A percentile compares a stretch with the other conserved stretches of the same genome.
phyloP scores from a whole-genome alignment of 1,140 invertebrate genomes.

The Ceratitis capitata region DNA sequence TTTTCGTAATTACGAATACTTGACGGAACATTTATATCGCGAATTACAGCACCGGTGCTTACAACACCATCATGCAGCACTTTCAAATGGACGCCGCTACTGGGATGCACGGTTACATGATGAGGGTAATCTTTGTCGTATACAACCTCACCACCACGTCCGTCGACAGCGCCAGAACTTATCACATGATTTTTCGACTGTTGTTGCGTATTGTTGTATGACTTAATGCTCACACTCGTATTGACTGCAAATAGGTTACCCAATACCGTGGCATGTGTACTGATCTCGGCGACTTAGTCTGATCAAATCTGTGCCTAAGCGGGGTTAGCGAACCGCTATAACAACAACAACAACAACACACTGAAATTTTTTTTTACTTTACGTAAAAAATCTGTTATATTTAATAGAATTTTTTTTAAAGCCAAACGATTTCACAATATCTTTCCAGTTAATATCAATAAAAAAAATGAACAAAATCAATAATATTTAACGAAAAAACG shows the following conservation, averaged over 20 bases:
- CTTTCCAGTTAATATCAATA: too few relatives aligned
- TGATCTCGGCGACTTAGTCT: too few relatives aligned
- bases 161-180: conserved; percentile 19
- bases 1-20: conserved; percentile 48
- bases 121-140: conserved; percentile 58
- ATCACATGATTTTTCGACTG: conserved; percentile 55
- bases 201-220: conserved; percentile 50
- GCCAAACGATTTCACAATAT: too few relatives aligned
- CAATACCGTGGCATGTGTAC: conserved; percentile 57
- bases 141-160: conserved; percentile 16
- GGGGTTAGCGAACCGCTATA: too few relatives aligned
- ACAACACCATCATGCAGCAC: not conserved
- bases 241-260: conserved; percentile 61
- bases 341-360: too few relatives aligned
- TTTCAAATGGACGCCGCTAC: conserved; percentile 38
- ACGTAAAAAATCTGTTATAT: too few relatives aligned
- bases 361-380: too few relatives aligned
- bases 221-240: conserved; percentile 61
- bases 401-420: too few relatives aligned
- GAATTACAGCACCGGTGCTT: too few relatives aligned
- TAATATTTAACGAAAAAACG: too few relatives aligned
- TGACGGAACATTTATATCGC: conserved; percentile 43
- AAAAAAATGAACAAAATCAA: too few relatives aligned
- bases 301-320: too few relatives aligned
- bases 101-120: conserved; percentile 35